Percentiles rank a stretch among this genome's conserved stretches.
These are phyloP conservation scores for Cladorhizidae sp. DNA, from an alignment of 37 sponge, comb jelly and placozoan genomes.

Conservation along the genomic window DNA sequence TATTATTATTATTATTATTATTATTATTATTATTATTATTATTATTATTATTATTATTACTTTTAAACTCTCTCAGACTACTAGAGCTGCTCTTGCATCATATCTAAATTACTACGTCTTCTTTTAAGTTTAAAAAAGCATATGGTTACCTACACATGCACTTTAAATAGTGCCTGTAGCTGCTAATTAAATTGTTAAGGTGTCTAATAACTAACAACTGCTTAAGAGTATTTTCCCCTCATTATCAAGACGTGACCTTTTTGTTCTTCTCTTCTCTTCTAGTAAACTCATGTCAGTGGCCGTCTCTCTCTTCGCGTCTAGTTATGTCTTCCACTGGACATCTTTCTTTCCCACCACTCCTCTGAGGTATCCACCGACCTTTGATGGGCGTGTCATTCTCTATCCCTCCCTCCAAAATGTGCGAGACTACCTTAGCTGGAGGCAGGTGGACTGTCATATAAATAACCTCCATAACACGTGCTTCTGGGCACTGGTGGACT, in stretches of 20 bases:
- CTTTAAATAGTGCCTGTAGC: no score
- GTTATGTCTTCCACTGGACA: conserved; percentile 91
- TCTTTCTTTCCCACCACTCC: conserved; percentile 59
- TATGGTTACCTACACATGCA: no score
- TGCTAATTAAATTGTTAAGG: no score
- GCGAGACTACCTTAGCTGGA: conserved; percentile 96
- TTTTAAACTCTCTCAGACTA: no score
- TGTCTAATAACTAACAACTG: no score
- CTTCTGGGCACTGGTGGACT: conserved; percentile 93
- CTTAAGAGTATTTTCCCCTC: no score
- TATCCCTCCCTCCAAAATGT: conserved; percentile 81
- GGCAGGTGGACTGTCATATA: conserved; percentile 97
- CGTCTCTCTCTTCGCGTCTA: conserved; percentile 76
- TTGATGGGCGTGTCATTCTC: conserved; percentile 94
- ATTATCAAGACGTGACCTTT: background rate
- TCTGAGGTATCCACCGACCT: conserved; percentile 90
- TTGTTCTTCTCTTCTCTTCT: conserved; percentile 3
- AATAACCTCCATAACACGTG: conserved; percentile 97
- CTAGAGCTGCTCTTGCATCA: no score
- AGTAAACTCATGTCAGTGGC: conserved; percentile 92
- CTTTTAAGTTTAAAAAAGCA: no score
- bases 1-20: no score
- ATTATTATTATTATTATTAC: no score
- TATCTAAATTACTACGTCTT: no score
- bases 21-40: no score